Base-by-base conservation (phyloP, 2,797 vertebrate genomes). In the Geotrypetes seraphini region DNA sequence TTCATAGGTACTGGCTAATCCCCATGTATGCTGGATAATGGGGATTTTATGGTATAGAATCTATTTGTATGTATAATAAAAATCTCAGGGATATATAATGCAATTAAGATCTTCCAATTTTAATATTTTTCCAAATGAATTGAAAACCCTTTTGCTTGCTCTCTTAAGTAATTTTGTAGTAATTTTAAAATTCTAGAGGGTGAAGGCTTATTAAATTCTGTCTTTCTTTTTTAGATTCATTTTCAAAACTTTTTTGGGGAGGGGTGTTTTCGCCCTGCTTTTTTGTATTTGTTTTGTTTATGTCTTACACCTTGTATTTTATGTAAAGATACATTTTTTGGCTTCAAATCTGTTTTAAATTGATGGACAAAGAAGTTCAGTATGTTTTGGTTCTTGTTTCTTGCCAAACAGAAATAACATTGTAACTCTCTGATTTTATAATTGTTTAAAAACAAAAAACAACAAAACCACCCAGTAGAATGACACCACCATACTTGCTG, bases 51-150 rank as follows among this genome's bases (percentile, higher is more conserved):
- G n/a, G n/a, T 38, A 54, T 45, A 18, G 13, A 36, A 19, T 41
- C 27, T 50, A 33, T 44, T 40, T 59, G 39, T 21, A 69, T 70
- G 65, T 69, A 38, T 63, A 50, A 63, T 50, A 47, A 50, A n/a
- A 47, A 33, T 38, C 61, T 75, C 61, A 69, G 71, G 65, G 60
- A 69, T 49, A 16, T 56, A 37, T 54, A 29, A 65, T 60, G 28
- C 40, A 71, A 53, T 60, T 61, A 53, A 60, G 50, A 58, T 66
- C 61, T 78, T 70, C 57, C 52, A 23, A n/a, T 53, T 59, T 27
- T 55, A 36, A 10, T 68, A 35, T 32, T 36, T 53, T 60, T 41
- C 38, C 33, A 56, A 47, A 49, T 59, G 33, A 60, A 54, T 65
- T 52, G 49, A 66, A 60, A 21, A 33, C 43, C 38, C 38, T 46